Percentiles rank a stretch among this genome's conserved stretches.
Evolutionary conservation across 2,888 invertebrate species (phyloP).

Genomic region (Odontocerum albicorne): DNA sequence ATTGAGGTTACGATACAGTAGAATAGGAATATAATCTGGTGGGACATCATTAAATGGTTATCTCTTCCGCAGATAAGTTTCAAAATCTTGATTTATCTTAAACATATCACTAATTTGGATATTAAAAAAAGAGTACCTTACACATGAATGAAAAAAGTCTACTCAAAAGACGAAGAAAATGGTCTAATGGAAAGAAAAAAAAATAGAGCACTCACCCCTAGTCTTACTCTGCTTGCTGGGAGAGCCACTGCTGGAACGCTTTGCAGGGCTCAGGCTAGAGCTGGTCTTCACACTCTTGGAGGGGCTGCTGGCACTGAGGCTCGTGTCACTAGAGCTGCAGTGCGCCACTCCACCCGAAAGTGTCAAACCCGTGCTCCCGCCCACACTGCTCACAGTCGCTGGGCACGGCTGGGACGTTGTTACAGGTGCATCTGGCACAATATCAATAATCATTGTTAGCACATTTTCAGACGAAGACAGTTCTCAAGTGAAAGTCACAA

Average conservation of each 20-base stretch:
- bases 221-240: conserved; percentile 78
- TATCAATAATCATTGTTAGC: not conserved
- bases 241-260: conserved; percentile 79
- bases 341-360: conserved; percentile 47
- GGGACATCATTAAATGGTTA: no score
- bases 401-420: conserved; percentile 35
- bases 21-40: no score
- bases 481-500: not conserved
- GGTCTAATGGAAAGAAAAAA: no score
- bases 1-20: no score
- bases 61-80: no score
- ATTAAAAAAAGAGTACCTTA: no score
- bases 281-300: conserved; percentile 86
- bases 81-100: not conserved
- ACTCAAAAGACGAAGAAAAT: no score
- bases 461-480: not conserved
- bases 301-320: conserved; percentile 75
- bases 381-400: conserved; percentile 45
- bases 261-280: conserved; percentile 82
- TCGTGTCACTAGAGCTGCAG: conserved; percentile 56
- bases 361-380: conserved; percentile 43
- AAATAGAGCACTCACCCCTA: conserved; percentile 58
- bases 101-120: no score
- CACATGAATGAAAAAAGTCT: no score
- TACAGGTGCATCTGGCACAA: conserved; percentile 17